Base-by-base conservation (phyloP, 2,113 vertebrate species). In the Semnopithecus entellus region DNA sequence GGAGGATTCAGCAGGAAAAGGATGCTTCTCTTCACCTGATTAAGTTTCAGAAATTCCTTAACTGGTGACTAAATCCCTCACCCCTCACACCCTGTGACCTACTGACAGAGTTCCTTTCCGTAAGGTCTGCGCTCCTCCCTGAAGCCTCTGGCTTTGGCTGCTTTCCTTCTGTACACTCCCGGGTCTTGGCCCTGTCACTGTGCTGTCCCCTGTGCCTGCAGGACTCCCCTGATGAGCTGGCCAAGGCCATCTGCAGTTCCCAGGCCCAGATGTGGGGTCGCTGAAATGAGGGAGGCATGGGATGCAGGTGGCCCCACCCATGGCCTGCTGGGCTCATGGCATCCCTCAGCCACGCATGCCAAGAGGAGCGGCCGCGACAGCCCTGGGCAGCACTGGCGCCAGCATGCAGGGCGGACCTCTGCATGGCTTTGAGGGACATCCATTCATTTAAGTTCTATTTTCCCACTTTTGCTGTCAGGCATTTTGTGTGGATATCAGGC, bases 401-500 rank as follows among this genome's bases (percentile, higher is more conserved):
- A 43, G 18, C 2, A 0, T 8, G 5, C n/a, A 76, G 30, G 66
- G 27, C 18, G 8, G n/a, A 52, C 32, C 13, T 27, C 32, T 64
- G 45, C 17, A 40, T 9, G 8, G n/a, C 17, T 30, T 18, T 38
- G 48, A 32, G 61, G 23, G 32, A 23, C 6, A 7, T n/a, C 45
- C n/a, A 45, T 27, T 27, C 52, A 3, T 35, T 6, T 1, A 22
- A 35, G 13, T 86, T 66, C 8, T 45, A 5, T 50, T 73, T 86
- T 40, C 23, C 35, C 9, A 38, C 23, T 55, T 38, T 50, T 7
- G 16, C 52, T 78, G 9, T 64, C 3, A 18, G 32, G 50, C 1
- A 8, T 50, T 85, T 55, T 72, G n/a, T 27, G 8, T 45, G 45
- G 48, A 0, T 48, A 9, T 48, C 16, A 25, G 59, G 30, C 27